These are phyloP conservation scores for Neoitamus cyanurus DNA, from an alignment of 2,888 invertebrate genomes.

Conservation along the genomic window DNA sequence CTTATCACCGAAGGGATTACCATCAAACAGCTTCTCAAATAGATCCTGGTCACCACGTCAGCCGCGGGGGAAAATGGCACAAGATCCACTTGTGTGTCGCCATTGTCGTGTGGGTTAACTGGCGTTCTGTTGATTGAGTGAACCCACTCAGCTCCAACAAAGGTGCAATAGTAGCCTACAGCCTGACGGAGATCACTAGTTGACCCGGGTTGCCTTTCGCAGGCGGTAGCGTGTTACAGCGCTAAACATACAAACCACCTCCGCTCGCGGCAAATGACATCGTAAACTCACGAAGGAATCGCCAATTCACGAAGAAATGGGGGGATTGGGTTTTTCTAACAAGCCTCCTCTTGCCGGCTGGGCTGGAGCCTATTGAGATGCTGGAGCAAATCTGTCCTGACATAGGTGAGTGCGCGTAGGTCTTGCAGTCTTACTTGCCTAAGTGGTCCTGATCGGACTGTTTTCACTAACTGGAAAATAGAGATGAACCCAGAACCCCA, in stretches of 20 bases:
- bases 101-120: neutral
- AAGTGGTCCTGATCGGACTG: neutral
- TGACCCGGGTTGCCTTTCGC: neutral
- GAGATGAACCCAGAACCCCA: neutral
- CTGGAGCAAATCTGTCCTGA: constrained; percentile 6
- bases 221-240: neutral
- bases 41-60: neutral
- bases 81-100: neutral
- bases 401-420: constrained; percentile 2
- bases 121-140: neutral
- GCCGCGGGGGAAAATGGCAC: neutral
- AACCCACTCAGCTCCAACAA: neutral
- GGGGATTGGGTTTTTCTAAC: neutral
- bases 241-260: neutral
- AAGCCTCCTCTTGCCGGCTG: neutral
- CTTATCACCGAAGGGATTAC: constrained; percentile 24
- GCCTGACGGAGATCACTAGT: neutral
- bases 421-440: neutral
- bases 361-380: neutral
- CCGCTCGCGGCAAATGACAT: neutral
- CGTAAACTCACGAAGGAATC: neutral
- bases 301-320: neutral
- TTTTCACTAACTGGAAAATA: too few species aligned
- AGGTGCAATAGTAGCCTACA: neutral
- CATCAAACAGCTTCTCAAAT: constrained; percentile 24